phyloP scores from a whole-genome alignment of 2,113 vertebrate genomes.

The Pyrgilauda ruficollis region DNA sequence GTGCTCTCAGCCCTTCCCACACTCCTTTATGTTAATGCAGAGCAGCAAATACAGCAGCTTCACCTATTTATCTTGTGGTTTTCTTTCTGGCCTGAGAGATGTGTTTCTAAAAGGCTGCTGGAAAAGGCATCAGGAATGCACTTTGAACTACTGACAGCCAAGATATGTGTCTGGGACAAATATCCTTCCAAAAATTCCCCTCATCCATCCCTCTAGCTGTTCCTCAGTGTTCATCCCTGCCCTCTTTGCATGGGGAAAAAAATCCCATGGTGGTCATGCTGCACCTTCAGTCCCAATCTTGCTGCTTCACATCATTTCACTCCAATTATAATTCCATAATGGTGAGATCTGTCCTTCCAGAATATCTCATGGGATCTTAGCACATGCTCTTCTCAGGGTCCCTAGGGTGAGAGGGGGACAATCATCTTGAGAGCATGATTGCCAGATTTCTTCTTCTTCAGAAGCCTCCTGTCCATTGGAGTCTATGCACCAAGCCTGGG shows the following conservation, averaged over 20 bases:
- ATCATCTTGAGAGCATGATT: not conserved
- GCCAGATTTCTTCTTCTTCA: not conserved
- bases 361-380: not conserved
- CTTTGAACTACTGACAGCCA: not conserved
- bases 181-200: not conserved
- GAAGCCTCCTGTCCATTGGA: fast-evolving
- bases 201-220: not conserved
- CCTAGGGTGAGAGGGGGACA: not conserved
- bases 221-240: not conserved
- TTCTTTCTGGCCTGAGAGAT: not conserved
- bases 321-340: not conserved
- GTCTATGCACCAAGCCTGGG: not conserved
- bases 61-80: not conserved
- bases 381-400: not conserved
- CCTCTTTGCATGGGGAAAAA: not conserved
- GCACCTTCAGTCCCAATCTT: not conserved
- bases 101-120: not conserved
- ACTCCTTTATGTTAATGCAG: not conserved
- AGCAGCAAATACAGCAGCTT: not conserved
- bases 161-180: not conserved
- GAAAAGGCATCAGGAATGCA: not conserved
- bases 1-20: not conserved
- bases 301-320: not conserved
- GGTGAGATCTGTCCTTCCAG: not conserved
- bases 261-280: not conserved